Conservation (phyloP, 2,797 vertebrate species). For the Peromyscus eremicus region DNA sequence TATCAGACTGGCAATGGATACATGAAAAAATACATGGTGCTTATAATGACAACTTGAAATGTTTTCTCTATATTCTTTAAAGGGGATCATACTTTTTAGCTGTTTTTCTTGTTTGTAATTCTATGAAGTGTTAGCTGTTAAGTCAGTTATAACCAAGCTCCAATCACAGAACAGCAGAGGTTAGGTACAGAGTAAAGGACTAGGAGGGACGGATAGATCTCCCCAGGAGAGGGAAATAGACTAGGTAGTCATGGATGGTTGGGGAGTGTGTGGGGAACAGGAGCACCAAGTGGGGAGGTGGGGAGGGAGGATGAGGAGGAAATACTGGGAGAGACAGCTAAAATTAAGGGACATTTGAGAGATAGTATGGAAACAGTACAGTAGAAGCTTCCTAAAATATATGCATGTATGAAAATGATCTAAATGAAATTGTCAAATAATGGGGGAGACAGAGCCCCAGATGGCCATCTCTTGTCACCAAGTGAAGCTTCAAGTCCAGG, state of each 20-base stretch:
- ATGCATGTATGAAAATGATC: neutral
- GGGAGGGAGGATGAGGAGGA: neutral
- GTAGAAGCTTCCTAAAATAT: neutral
- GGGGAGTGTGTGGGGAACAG: neutral
- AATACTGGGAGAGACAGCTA: neutral
- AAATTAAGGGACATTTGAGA: neutral
- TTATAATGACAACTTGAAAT: neutral
- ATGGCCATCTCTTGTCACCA: neutral
- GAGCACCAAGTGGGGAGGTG: neutral
- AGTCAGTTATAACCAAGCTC: neutral
- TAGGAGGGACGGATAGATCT: neutral
- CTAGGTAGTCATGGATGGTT: neutral
- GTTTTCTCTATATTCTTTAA: neutral
- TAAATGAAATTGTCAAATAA: neutral
- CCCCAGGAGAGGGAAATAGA: neutral
- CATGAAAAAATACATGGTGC: neutral
- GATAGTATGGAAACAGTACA: neutral
- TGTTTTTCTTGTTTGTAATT: neutral
- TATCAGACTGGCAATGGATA: neutral
- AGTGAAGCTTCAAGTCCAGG: neutral
- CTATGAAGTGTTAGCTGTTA: neutral
- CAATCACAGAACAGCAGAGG: neutral
- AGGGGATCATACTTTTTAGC: neutral
- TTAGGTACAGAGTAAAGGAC: neutral
- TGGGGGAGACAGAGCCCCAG: neutral